These are phyloP conservation scores for Amiota communis DNA, from an alignment of 2,888 invertebrate genomes.

Conservation along the genomic window DNA sequence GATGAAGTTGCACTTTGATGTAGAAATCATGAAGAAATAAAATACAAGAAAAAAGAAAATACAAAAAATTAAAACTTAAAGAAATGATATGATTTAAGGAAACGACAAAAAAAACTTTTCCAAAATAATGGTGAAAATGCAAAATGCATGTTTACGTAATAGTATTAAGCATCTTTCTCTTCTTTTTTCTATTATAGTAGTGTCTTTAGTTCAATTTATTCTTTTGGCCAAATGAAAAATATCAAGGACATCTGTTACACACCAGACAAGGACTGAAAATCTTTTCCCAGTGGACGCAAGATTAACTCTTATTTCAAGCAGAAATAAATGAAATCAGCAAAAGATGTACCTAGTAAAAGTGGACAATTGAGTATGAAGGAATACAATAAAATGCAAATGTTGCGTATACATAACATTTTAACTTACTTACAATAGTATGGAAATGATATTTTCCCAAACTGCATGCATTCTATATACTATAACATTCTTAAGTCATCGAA, in stretches of 20 bases:
- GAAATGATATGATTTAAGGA: background rate
- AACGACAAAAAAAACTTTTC: constrained; percentile 35
- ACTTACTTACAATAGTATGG: no score
- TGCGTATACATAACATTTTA: constrained; percentile 34
- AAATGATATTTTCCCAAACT: no score
- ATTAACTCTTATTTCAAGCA: constrained; percentile 60
- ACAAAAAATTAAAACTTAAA: no score
- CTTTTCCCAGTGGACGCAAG: constrained; percentile 56
- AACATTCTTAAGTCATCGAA: no score
- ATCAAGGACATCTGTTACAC: constrained; percentile 59
- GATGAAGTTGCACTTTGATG: constrained; percentile 60
- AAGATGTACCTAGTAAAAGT: constrained; percentile 28
- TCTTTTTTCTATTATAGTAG: constrained; percentile 8
- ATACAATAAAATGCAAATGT: constrained; percentile 62
- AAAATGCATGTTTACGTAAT: constrained; percentile 45
- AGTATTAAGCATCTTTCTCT: constrained; percentile 40
- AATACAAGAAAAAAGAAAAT: background rate
- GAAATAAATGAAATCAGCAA: constrained; percentile 46
- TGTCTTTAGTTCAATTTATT: background rate
- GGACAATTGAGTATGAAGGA: constrained; percentile 13
- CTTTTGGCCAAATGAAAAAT: constrained; percentile 51
- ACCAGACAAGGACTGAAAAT: background rate
- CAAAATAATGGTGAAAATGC: constrained; percentile 44
- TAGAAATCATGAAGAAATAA: constrained; percentile 24
- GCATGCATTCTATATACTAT: no score